Conservation (phyloP, 2,888 invertebrate species). For the Nomada flava region DNA sequence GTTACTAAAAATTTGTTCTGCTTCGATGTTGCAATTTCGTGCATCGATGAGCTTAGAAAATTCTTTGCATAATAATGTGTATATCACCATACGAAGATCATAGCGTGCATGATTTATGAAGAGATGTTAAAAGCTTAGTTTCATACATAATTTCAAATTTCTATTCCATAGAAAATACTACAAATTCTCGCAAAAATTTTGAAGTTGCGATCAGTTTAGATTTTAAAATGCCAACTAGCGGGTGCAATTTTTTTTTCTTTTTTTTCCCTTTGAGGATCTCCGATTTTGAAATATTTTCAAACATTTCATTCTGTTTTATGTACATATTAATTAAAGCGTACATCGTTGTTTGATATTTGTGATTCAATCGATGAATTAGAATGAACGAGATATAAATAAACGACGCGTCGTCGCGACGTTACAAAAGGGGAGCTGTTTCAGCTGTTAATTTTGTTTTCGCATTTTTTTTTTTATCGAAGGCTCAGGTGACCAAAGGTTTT, state of each 20-base stretch:
- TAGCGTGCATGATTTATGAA: constrained; percentile 48
- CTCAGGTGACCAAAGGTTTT: background rate
- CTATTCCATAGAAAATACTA: too few species aligned
- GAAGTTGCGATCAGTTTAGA: too few species aligned
- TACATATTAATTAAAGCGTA: constrained; percentile 7
- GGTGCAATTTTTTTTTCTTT: background rate
- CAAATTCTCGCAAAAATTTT: too few species aligned
- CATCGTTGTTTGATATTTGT: background rate
- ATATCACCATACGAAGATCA: background rate
- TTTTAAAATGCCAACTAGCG: too few species aligned
- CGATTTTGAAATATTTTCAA: constrained; percentile 2
- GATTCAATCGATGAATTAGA: background rate
- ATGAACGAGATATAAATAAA: background rate
- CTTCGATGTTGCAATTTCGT: constrained; percentile 61
- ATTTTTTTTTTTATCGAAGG: background rate
- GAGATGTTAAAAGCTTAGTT: background rate
- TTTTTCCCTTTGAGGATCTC: background rate
- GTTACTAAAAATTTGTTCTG: constrained; percentile 15
- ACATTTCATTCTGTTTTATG: background rate
- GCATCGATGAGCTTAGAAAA: constrained; percentile 58
- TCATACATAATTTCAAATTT: too few species aligned
- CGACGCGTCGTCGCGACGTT: background rate
- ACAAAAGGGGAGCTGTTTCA: background rate
- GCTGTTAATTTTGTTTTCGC: background rate
- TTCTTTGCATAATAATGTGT: constrained; percentile 29